These are phyloP conservation scores for Drosophila lacteicornis DNA, from an alignment of 1,140 invertebrate genomes.

Conservation along the genomic window DNA sequence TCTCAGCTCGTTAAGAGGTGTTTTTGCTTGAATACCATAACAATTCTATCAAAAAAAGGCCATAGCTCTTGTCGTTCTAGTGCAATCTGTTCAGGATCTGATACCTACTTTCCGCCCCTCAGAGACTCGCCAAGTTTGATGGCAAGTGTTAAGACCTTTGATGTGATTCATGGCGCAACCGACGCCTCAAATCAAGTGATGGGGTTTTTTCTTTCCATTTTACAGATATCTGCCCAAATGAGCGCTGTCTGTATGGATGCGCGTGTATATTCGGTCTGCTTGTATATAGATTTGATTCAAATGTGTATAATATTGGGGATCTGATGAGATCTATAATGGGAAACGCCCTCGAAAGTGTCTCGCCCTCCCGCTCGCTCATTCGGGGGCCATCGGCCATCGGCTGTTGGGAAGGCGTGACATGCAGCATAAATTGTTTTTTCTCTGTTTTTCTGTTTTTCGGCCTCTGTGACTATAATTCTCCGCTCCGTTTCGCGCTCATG, in stretches of 20 bases:
- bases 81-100: conserved; percentile 12
- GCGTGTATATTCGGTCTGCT: neutral
- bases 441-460: conserved; percentile 16
- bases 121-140: neutral
- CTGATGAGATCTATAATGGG: conserved; percentile 62
- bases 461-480: conserved; percentile 7
- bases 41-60: too few species aligned
- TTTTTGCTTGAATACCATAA: too few species aligned
- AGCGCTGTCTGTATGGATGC: neutral
- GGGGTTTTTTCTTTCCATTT: neutral
- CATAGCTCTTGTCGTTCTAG: conserved; percentile 7
- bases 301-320: conserved; percentile 27
- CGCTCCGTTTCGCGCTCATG: conserved; percentile 11
- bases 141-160: conserved; percentile 3
- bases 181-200: neutral
- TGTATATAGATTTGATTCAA: conserved; percentile 16
- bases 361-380: conserved; percentile 22
- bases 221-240: conserved; percentile 2
- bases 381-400: neutral
- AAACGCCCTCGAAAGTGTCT: conserved; percentile 52
- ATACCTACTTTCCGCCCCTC: neutral
- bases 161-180: conserved; percentile 8
- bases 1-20: too few species aligned
- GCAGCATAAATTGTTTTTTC: conserved; percentile 50
- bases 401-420: conserved; percentile 50